A percentile compares a stretch with the other conserved stretches of the same genome.
phyloP scores from a whole-genome alignment of 2,113 vertebrate species.

The Cryptoleucopteryx plumbea region DNA sequence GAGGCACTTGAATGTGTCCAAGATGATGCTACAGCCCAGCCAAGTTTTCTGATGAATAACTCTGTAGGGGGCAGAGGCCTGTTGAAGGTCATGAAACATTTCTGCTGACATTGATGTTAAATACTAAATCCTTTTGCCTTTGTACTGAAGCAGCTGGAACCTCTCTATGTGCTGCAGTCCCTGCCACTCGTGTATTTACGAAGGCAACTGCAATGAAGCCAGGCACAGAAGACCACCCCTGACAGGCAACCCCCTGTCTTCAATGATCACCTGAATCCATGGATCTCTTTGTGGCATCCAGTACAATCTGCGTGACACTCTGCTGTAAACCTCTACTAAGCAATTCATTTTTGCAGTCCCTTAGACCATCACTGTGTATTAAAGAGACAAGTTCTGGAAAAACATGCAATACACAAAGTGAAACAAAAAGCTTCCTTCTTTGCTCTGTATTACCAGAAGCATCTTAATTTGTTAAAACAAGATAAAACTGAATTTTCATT shows the following conservation, averaged over 20 bases:
- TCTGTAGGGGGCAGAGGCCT: not conserved
- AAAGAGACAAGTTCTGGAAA: not conserved
- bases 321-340: not conserved
- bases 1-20: slow-evolving; percentile 6
- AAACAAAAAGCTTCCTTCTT: not conserved
- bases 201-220: not conserved
- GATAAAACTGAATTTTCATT: not conserved
- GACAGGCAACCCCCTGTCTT: not conserved
- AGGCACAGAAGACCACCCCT: not conserved
- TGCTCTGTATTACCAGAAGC: not conserved
- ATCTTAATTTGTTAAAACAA: not conserved
- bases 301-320: not conserved
- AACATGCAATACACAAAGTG: not conserved
- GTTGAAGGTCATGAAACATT: slow-evolving; percentile 49
- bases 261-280: not conserved
- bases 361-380: not conserved
- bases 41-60: slow-evolving; percentile 50
- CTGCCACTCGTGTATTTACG: not conserved
- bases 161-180: not conserved
- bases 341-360: not conserved
- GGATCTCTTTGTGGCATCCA: not conserved
- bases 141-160: slow-evolving; percentile 1
- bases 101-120: slow-evolving; percentile 45
- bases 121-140: slow-evolving; percentile 25
- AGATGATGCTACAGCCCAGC: slow-evolving; percentile 33